phyloP scores from a whole-genome alignment of 2,888 invertebrate species.

The Pyralis farinalis region DNA sequence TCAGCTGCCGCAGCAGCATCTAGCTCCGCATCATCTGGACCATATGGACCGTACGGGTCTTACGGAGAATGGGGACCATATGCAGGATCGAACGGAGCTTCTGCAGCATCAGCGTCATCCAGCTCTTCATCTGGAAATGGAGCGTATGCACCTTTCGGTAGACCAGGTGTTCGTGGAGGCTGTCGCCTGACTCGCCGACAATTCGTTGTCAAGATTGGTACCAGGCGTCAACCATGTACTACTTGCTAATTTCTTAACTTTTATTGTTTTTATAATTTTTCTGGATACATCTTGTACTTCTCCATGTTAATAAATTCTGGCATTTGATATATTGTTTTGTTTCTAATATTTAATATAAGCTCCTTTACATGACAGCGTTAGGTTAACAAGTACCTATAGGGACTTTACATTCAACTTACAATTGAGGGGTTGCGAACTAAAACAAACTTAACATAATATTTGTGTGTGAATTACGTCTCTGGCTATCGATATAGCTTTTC shows the following conservation, averaged over 20 bases:
- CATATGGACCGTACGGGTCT: constrained; percentile 4
- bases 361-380: too few relatives aligned
- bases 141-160: constrained; percentile 1
- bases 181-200: constrained; percentile 20
- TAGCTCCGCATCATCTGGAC: background rate
- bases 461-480: too few relatives aligned
- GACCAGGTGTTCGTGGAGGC: constrained; percentile 5
- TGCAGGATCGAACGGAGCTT: constrained; percentile 3
- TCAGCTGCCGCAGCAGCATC: background rate
- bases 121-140: background rate
- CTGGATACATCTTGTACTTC: constrained; percentile 57
- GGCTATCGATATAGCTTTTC: too few relatives aligned
- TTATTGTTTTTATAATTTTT: constrained; percentile 16
- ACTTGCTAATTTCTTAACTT: constrained; percentile 39
- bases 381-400: too few relatives aligned
- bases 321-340: constrained; percentile 25
- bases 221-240: constrained; percentile 40
- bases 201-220: constrained; percentile 47
- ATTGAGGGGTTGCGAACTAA: too few relatives aligned
- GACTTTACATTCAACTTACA: too few relatives aligned
- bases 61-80: constrained; percentile 5
- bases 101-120: constrained; percentile 1
- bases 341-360: background rate
- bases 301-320: constrained; percentile 40
- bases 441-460: too few relatives aligned